Percentiles rank a stretch among this genome's conserved stretches.
phyloP scores from a whole-genome alignment of 2,888 invertebrate species.

The Drosophila subsilvestris region DNA sequence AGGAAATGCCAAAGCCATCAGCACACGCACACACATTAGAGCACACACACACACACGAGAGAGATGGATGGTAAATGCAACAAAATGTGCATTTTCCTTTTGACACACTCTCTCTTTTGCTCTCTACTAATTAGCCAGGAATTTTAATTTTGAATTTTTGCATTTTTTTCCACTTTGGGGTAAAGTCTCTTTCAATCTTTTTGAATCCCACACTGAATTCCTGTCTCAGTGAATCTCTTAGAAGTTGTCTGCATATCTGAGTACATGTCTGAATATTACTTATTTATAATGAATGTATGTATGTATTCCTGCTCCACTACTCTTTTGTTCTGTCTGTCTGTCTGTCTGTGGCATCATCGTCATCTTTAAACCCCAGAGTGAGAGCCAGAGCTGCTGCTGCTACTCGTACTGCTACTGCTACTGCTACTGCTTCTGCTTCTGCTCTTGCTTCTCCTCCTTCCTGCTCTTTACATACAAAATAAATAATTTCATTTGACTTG shows the following conservation, averaged over 20 bases:
- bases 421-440: too few relatives aligned
- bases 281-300: constrained; percentile 61
- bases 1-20: constrained; percentile 61
- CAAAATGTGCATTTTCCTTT: constrained; percentile 28
- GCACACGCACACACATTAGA: neutral
- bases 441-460: too few relatives aligned
- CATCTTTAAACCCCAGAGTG: constrained; percentile 19
- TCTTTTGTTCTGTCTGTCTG: neutral
- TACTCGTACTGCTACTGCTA: too few relatives aligned
- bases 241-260: constrained; percentile 39
- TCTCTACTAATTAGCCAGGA: constrained; percentile 58
- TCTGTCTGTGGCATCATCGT: constrained; percentile 8
- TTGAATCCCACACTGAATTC: neutral
- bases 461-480: constrained; percentile 42
- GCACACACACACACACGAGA: neutral
- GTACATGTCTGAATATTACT: constrained; percentile 51
- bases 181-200: neutral
- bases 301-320: too few relatives aligned
- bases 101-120: neutral
- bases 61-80: constrained; percentile 10
- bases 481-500: constrained; percentile 79
- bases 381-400: neutral
- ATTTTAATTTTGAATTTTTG: constrained; percentile 47
- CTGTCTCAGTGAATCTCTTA: neutral
- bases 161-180: constrained; percentile 12